Evolutionary conservation across 2,797 vertebrate species (phyloP), one percentile per base, ranked within the genome.

Genomic region (Tachyglossus aculeatus): DNA sequence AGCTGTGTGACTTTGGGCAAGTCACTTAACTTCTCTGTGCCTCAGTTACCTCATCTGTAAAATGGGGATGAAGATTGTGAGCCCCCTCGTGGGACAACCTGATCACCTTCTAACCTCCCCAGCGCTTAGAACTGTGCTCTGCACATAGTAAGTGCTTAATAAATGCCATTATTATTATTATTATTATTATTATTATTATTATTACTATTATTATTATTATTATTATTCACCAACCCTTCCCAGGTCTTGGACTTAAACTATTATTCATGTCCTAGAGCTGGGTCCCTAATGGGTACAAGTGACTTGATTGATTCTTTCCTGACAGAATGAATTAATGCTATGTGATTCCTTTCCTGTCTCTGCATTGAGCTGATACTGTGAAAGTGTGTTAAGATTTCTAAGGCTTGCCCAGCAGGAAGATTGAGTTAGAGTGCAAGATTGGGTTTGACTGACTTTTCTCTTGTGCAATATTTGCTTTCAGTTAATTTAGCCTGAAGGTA

Each of bases 311-410:
- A 57, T 81, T 82, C 15, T 25, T 75, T 45, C 16, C 44, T 57
- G 55, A 69, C 37, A 57, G 25, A 67, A 70, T 67, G n/a, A 68
- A 11, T 51, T 33, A 11, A 11, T 16, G 40, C 21, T 7, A 27
- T 41, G 69, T 72, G 31, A 40, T 61, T 47, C 72, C 52, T 44
- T 78, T 67, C 57, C 43, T 58, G 57, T 69, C 4, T n/a, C 61
- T 78, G 63, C 57, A 44, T 56, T 76, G 43, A 83, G 51, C 48
- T 86, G 68, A 71, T 68, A 68, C 13, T 9, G 45, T 21, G 18
- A 8, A 1, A 7, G 43, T 48, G 47, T 10, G 21, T 43, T 60
- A 67, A 62, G 43, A 69, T 77, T 72, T 82, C 63, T 55, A 77
- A 39, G 80, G 44, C 50, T 81, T 38, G 22, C 19, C 82, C 61